A percentile compares a stretch with the other conserved stretches of the same genome.
Conservation (phyloP, 2,113 vertebrate species). For the Oceanites oceanicus region DNA sequence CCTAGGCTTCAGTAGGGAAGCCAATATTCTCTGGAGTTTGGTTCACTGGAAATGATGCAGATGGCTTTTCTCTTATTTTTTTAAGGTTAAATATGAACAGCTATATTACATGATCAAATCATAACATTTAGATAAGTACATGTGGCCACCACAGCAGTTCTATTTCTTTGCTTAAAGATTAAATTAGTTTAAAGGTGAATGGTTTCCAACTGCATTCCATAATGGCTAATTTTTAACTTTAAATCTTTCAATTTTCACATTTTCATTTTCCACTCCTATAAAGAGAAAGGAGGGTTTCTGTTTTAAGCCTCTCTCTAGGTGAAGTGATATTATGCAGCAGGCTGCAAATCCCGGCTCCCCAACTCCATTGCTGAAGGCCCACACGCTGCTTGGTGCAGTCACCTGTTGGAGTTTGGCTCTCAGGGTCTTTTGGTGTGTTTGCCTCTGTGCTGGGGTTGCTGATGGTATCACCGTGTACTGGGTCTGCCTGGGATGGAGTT, state of each 20-base stretch:
- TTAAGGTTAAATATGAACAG: background rate
- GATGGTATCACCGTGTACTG: fast-evolving
- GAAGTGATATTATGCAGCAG: background rate
- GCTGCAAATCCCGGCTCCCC: background rate
- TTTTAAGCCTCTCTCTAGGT: background rate
- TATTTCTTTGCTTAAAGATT: background rate
- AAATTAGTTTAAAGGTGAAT: background rate
- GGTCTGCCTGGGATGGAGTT: background rate
- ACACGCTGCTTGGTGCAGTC: background rate
- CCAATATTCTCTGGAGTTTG: background rate
- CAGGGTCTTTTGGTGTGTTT: background rate
- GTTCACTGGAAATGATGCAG: background rate
- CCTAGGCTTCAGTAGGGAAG: background rate
- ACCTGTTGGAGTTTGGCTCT: background rate
- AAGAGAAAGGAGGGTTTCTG: background rate
- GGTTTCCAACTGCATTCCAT: background rate
- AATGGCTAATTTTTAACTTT: background rate
- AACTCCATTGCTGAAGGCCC: background rate
- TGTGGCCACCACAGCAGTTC: background rate
- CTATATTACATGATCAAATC: background rate
- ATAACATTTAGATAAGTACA: background rate
- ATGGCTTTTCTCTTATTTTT: background rate
- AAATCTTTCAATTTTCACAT: background rate
- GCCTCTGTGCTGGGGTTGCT: background rate
- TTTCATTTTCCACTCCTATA: background rate